Percentiles rank a stretch among this genome's conserved stretches.
Conservation (phyloP, 2,113 vertebrate species). For the Colossoma macropomum region DNA sequence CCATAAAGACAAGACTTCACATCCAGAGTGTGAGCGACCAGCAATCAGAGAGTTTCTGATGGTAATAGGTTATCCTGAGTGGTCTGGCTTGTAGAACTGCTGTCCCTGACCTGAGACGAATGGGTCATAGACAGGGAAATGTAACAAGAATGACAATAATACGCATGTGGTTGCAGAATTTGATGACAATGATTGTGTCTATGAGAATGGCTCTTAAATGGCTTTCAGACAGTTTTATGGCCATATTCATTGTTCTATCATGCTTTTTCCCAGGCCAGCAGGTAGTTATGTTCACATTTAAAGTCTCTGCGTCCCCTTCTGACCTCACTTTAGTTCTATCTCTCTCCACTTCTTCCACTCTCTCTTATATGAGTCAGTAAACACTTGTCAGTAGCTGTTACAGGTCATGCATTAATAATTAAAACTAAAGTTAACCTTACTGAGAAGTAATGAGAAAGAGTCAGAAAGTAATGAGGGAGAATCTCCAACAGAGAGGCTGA, state of each 20-base stretch:
- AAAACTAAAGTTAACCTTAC: background rate
- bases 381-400: background rate
- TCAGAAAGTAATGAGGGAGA: too few species aligned
- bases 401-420: conserved; percentile 24
- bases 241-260: too few species aligned
- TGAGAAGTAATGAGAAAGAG: background rate
- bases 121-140: background rate
- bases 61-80: background rate
- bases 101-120: conserved; percentile 6
- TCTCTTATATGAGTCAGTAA: background rate
- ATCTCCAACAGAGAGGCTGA: background rate
- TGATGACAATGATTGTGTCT: too few species aligned
- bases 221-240: too few species aligned
- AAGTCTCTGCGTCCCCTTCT: background rate
- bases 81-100: background rate
- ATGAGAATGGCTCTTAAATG: too few species aligned
- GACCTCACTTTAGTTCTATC: conserved; percentile 16
- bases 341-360: background rate
- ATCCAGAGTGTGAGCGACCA: background rate
- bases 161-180: too few species aligned
- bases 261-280: too few species aligned
- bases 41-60: background rate
- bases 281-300: background rate
- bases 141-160: too few species aligned
- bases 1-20: background rate